Percentiles rank a stretch among this genome's conserved stretches.
These are phyloP conservation scores for Sebastes vulpes DNA, from an alignment of 2,797 vertebrate species.

Conservation along the genomic window DNA sequence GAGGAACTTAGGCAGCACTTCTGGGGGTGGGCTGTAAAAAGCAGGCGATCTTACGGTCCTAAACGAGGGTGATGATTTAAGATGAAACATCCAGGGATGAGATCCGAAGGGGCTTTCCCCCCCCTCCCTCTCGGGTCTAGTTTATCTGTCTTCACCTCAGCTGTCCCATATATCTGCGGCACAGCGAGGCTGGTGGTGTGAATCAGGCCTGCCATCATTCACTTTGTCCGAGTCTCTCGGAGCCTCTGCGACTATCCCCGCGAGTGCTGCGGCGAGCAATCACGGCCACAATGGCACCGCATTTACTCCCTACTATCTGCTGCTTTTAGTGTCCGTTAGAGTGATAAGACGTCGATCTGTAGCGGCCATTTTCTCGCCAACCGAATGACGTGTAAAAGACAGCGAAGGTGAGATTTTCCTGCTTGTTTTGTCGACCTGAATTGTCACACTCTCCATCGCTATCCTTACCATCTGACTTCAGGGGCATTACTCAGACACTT, in stretches of 20 bases:
- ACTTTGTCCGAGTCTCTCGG: slow-evolving; percentile 57
- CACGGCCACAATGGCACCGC: slow-evolving; percentile 56
- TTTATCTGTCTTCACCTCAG: slow-evolving; percentile 84
- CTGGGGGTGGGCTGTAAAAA: not conserved
- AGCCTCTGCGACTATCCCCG: slow-evolving; percentile 39
- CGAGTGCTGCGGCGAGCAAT: slow-evolving; percentile 58
- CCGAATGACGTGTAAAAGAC: not conserved
- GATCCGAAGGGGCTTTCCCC: slow-evolving; percentile 65
- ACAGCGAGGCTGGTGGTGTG: slow-evolving; percentile 61
- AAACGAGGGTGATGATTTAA: slow-evolving; percentile 77
- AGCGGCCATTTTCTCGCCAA: slow-evolving; percentile 14
- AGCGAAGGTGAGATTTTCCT: slow-evolving; percentile 20
- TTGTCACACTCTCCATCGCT: not conserved
- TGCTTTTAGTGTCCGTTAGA: slow-evolving; percentile 39
- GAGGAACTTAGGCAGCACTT: slow-evolving; percentile 21
- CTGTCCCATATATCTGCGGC: slow-evolving; percentile 81
- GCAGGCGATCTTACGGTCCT: slow-evolving; percentile 25
- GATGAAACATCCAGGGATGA: slow-evolving; percentile 70
- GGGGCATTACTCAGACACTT: slow-evolving; percentile 49
- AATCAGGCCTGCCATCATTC: slow-evolving; percentile 81
- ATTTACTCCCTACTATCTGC: slow-evolving; percentile 49
- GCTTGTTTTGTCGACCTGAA: slow-evolving; percentile 11
- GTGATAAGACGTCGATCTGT: slow-evolving; percentile 46
- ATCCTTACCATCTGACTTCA: slow-evolving; percentile 30
- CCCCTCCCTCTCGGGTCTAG: slow-evolving; percentile 54